phyloP scores from a whole-genome alignment of 2,797 vertebrate genomes.

The Synanceia verrucosa region DNA sequence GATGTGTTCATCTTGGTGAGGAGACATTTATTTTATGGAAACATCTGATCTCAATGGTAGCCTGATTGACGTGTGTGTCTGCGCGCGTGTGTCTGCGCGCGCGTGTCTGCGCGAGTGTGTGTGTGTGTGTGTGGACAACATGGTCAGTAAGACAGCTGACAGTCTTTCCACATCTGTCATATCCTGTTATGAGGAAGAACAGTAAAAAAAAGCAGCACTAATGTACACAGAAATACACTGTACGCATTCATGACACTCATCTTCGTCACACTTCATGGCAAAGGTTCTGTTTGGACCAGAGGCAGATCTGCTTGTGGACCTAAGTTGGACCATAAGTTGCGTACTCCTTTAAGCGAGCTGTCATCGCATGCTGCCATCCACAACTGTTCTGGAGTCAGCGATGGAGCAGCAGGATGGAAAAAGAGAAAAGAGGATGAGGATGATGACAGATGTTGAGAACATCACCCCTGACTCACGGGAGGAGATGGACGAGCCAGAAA shows the following conservation, averaged over 20 bases:
- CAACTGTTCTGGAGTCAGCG: conserved; percentile 22
- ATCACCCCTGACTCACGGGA: conserved; percentile 37
- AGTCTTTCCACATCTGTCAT: conserved; percentile 59
- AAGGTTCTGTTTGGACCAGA: not conserved
- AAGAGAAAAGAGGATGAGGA: conserved; percentile 29
- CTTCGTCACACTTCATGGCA: not conserved
- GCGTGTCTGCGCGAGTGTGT: conserved; percentile 20
- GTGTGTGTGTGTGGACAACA: conserved; percentile 3
- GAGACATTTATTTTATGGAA: conserved; percentile 41
- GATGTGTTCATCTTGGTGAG: conserved; percentile 27
- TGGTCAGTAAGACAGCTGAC: conserved; percentile 7
- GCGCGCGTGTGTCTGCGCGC: not conserved
- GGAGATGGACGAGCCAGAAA: conserved; percentile 34
- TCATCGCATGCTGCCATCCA: conserved; percentile 18
- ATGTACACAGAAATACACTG: not conserved
- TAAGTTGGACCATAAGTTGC: conserved; percentile 10
- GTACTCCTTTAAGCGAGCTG: conserved; percentile 2
- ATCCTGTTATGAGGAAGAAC: conserved; percentile 56
- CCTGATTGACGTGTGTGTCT: conserved; percentile 30
- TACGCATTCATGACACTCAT: not conserved
- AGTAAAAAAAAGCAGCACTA: not conserved
- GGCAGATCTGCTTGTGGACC: not conserved
- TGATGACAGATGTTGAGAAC: conserved; percentile 50
- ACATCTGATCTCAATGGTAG: conserved; percentile 45
- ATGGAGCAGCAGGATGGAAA: conserved; percentile 35